Evolutionary conservation across 2,797 vertebrate genomes (phyloP), one percentile per base, ranked within the genome.

Genomic region (Emydoidea blandingii): DNA sequence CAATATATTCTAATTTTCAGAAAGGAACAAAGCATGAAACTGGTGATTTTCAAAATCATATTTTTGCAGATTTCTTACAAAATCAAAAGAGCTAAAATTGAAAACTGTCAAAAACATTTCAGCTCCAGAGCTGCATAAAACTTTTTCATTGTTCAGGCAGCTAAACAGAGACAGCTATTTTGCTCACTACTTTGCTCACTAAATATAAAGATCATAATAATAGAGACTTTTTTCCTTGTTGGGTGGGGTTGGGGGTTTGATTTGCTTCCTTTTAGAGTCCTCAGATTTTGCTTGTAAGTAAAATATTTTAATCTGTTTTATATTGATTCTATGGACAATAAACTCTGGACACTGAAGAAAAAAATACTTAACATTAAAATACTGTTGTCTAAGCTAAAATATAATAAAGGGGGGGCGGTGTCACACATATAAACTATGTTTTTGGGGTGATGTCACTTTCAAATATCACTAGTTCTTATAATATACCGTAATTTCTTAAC

Each of bases 41-140:
- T 97, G 96, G 95, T 97, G 97, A 97, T 97, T 98, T 97, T 96
- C 92, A 96, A 94, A 96, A 96, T 96, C 94, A 90, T 97, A 97
- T 97, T 98, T 97, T 95, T 97, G 95, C 93, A 90, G 87, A 94
- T 95, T 97, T 96, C 95, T 98, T 98, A 98, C 98, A 97, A 98
- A 98, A 95, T 93, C 96, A 89, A 95, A 94, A 96, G 92, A 94
- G 89, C 94, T 96, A 94, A 98, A 98, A 97, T 94, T 96, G 95
- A 97, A 98, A 98, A 97, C 95, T 96, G 96, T 97, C 97, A 97
- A 95, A 97, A 97, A 94, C 95, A 93, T 98, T 98, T 98, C 97
- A 96, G 92, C 96, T 97, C 90, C 83, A 93, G 87, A 89, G 92
- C 94, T 86, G 93, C 87, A 81, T 91, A 96, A 72, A 98, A 98